These are phyloP conservation scores for Apis florea DNA, from an alignment of 1,140 invertebrate species.

Conservation along the genomic window DNA sequence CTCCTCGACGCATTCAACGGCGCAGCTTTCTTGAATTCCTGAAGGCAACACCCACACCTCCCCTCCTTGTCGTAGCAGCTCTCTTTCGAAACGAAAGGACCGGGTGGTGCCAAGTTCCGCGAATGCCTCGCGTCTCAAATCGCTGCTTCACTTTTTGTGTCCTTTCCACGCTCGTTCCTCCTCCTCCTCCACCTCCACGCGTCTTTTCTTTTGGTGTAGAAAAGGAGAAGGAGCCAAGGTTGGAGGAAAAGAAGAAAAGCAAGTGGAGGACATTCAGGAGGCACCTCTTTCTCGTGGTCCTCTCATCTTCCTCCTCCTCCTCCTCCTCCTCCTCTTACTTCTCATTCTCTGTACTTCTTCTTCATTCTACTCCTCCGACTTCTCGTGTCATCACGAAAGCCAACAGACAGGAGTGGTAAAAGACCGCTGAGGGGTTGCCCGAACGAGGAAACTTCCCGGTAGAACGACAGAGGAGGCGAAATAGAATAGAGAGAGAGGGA, in stretches of 20 bases:
- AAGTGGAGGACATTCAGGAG: conserved; percentile 53
- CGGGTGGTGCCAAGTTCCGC: conserved; percentile 25
- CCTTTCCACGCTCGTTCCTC: conserved; percentile 42
- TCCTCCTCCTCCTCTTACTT: neutral
- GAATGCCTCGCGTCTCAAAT: conserved; percentile 50
- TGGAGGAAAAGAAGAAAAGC: conserved; percentile 35
- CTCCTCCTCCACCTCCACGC: conserved; percentile 33
- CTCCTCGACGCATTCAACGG: conserved; percentile 60
- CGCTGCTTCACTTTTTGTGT: conserved; percentile 68
- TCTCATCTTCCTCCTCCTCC: conserved; percentile 20
- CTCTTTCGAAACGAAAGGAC: conserved; percentile 22
- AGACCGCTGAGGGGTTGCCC: conserved; percentile 43
- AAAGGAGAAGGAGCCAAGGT: conserved; percentile 30
- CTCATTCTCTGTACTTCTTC: neutral
- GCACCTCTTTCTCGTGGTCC: conserved; percentile 17
- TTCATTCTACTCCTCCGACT: neutral
- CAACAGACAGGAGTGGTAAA: conserved; percentile 45
- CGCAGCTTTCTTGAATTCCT: conserved; percentile 66
- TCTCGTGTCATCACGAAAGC: conserved; percentile 46
- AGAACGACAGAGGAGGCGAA: neutral
- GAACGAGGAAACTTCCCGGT: conserved; percentile 35
- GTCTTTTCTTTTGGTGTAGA: conserved; percentile 47
- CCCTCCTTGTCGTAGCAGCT: neutral
- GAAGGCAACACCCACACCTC: conserved; percentile 45
- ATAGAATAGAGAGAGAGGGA: conserved; percentile 15